These are phyloP conservation scores for Chloropsis cyanopogon DNA, from an alignment of 2,113 vertebrate species.

Conservation along the genomic window DNA sequence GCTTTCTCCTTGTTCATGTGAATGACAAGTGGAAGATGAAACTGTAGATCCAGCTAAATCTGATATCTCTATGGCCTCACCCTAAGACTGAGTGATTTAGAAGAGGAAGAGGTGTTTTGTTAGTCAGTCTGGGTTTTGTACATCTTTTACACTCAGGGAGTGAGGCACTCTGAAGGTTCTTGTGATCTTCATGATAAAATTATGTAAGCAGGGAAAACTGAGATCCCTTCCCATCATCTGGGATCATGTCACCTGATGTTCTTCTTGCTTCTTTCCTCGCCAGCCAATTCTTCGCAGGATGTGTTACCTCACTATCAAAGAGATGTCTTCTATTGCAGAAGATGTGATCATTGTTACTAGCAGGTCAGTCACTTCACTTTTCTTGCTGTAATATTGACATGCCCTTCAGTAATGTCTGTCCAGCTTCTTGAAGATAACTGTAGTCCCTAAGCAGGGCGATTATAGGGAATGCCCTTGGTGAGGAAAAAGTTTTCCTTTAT, in stretches of 20 bases:
- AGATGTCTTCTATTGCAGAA: constrained; percentile 97
- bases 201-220: not conserved
- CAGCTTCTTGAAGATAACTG: not conserved
- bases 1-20: not conserved
- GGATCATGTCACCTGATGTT: not conserved
- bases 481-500: not conserved
- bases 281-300: constrained; percentile 90
- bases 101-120: not conserved
- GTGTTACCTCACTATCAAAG: constrained; percentile 98
- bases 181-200: not conserved
- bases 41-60: not conserved
- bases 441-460: not conserved
- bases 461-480: not conserved
- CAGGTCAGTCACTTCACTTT: constrained; percentile 75
- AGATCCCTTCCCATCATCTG: not conserved
- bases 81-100: not conserved
- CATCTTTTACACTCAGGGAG: not conserved
- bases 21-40: not conserved
- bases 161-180: not conserved
- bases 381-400: not conserved
- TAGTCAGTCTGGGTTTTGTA: not conserved
- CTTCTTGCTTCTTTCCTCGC: not conserved
- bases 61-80: not conserved
- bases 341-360: constrained; percentile 99
- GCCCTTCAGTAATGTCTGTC: not conserved